Base-by-base conservation (phyloP, 2,888 invertebrate species). In the Ophion ventricosus region DNA sequence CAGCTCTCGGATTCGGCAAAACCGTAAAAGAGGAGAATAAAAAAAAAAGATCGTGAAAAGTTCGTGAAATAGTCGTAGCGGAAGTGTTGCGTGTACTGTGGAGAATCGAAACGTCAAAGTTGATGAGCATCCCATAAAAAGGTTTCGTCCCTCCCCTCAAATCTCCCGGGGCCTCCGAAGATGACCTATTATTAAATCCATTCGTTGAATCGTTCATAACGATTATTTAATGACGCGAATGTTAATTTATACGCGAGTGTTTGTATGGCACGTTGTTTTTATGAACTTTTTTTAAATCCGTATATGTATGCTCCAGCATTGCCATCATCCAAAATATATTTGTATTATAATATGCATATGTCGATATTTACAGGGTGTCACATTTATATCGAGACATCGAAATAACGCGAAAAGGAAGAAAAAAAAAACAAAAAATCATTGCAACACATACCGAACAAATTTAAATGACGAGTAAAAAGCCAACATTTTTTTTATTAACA, bases 211-310 rank as follows among this genome's bases (percentile, higher is more conserved):
- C 84, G 64, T 85, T 83, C 84, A 73, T 79, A 82, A 82, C 66
- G 73, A 82, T 64, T 63, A 82, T 64, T 86, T 87, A 87, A 86
- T 86, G 86, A 80, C 66, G n/a, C 49, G 43, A 67, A 69, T 49
- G 64, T 59, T 17, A 3, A 59, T 56, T 43, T 35, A 54, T 54
- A 57, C 26, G 35, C 25, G 20, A 23, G n/a, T 63, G 25, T 70
- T 11, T 23, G 29, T 64, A 20, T 64, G 40, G 25, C 25, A 14
- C n/a, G 20, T 23, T 57, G 29, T 77, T 80, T 80, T 67, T 69
- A 64, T 23, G 20, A 56, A 35, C 59, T 43, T 61, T 59, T 61
- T 59, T 54, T 63, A 69, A 61, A 35, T 20, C 26, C 25, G 35
- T 35, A 63, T 69, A 56, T n/a, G 14, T 66, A 26, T 35, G 26